Base-by-base conservation (phyloP, 2,888 invertebrate species). In the Pachliopta kotzebuea region DNA sequence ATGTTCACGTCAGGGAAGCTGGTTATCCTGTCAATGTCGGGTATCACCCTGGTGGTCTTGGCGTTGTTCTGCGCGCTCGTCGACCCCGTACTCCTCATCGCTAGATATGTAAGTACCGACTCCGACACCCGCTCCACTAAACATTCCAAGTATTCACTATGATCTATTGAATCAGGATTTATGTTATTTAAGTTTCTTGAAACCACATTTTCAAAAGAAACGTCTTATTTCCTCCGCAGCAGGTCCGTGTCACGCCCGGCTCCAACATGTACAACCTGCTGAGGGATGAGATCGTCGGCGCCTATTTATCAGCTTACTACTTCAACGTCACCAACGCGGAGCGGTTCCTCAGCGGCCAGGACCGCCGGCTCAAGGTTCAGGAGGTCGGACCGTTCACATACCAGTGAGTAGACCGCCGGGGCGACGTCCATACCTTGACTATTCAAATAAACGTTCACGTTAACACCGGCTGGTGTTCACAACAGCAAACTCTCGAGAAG, bases 351-450 rank as follows among this genome's bases (percentile, higher is more conserved):
- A 84, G 85, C 0, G 95, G 96, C 0, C 81, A 87, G 59, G 95
- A 93, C 68, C 80, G 87, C 62, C 96, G 95, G 71, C 83, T 97
- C 54, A 94, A 93, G 70, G 71, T 97, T 4, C 77, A 94, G 59
- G 95, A 97, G 88, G 81, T 96, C 23, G 97, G 97, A 0, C 97
- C 97, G 0, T 97, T 96, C 76, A 94, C 95, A 21, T 98, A 96
- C 85, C 94, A 94, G 96, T 96, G 84, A 93, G 94, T 78, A 21
- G 20, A 21, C 37, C 37, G 37, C 8, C 9, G 9, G 11, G 37
- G 11, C 37, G 11, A 14, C 14, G 14, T 11, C 37, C 14, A 3
- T 4, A 14, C 11, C 37, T 37, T 37, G 1, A 37, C 14, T 37
- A 37, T 37, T 3, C 11, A 9, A 37, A 37, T 37, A 11, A 11